These are phyloP conservation scores for Meloidogyne exigua DNA, from an alignment of 1,140 invertebrate genomes.

Conservation along the genomic window DNA sequence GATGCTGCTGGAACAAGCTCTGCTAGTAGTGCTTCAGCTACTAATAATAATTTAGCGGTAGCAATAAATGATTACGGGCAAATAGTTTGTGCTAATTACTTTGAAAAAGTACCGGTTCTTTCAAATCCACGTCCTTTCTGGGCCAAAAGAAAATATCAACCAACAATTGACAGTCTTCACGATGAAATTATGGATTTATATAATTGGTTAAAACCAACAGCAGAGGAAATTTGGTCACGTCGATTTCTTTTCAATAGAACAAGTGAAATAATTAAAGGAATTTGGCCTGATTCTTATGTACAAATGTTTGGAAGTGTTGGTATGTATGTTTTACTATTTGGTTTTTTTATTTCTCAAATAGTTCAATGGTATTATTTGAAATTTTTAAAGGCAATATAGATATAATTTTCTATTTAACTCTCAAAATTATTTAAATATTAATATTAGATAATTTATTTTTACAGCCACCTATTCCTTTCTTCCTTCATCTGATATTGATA, in stretches of 20 bases:
- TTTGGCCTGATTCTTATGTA: slow-evolving; percentile 19
- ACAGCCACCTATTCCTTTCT: slow-evolving; percentile 37
- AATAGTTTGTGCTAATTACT: not conserved
- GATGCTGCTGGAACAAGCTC: not conserved
- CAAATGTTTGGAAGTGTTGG: slow-evolving; percentile 23
- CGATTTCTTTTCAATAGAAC: slow-evolving; percentile 14
- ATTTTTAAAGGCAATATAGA: no score
- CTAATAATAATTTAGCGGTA: not conserved
- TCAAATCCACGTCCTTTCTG: not conserved
- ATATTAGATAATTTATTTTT: not conserved
- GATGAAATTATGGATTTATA: slow-evolving; percentile 54
- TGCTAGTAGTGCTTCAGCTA: not conserved
- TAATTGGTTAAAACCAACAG: slow-evolving; percentile 47
- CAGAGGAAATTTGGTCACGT: slow-evolving; percentile 32
- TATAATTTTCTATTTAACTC: no score
- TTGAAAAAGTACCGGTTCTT: not conserved
- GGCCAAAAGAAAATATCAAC: not conserved
- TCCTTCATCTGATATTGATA: slow-evolving; percentile 43
- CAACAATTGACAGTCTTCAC: slow-evolving; percentile 36
- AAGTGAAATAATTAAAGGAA: slow-evolving; percentile 4
- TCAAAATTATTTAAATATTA: no score
- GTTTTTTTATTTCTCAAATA: no score
- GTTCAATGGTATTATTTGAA: no score
- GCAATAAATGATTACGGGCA: not conserved
- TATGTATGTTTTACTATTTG: not conserved